phyloP scores from a whole-genome alignment of 2,888 invertebrate genomes.

The Zygothrica quintamaculata region DNA sequence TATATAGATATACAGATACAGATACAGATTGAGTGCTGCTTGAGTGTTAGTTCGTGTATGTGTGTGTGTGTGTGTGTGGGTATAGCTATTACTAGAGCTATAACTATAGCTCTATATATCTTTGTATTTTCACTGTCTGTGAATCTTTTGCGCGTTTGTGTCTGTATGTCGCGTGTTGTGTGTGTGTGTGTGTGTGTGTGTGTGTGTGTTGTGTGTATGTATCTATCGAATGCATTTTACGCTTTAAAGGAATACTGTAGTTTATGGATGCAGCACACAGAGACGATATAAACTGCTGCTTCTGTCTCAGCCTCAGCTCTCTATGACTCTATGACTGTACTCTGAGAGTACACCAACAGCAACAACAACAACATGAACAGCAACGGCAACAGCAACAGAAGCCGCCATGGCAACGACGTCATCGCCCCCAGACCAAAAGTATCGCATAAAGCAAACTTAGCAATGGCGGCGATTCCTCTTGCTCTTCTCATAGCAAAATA shows the following conservation, averaged over 20 bases:
- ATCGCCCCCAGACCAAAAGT: slow-evolving; percentile 55
- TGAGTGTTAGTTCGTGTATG: slow-evolving; percentile 2
- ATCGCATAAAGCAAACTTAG: slow-evolving; percentile 31
- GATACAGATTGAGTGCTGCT: background rate
- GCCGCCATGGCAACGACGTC: slow-evolving; percentile 73
- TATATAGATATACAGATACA: slow-evolving; percentile 23
- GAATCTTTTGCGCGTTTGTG: slow-evolving; percentile 23
- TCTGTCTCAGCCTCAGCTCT: slow-evolving; percentile 15
- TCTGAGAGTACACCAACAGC: slow-evolving; percentile 20
- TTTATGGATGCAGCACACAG: slow-evolving; percentile 69
- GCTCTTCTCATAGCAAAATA: slow-evolving; percentile 11
- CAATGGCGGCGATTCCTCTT: slow-evolving; percentile 42
- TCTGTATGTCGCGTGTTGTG: slow-evolving; percentile 9
- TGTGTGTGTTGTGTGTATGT: slow-evolving; percentile 43
- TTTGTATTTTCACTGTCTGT: slow-evolving; percentile 11
- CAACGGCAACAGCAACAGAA: slow-evolving; percentile 18
- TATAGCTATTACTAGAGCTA: slow-evolving; percentile 20
- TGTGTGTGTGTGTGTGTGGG: slow-evolving; percentile 21
- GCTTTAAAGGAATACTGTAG: slow-evolving; percentile 80
- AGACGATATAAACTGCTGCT: slow-evolving; percentile 58
- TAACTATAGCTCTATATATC: slow-evolving; percentile 14
- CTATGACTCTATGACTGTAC: slow-evolving; percentile 71
- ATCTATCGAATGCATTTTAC: slow-evolving; percentile 80
- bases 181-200: slow-evolving; percentile 25
- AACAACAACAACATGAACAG: slow-evolving; percentile 10